These are phyloP conservation scores for Metridium senile DNA, from an alignment of 92 coral and sea anemone genomes.

Conservation along the genomic window DNA sequence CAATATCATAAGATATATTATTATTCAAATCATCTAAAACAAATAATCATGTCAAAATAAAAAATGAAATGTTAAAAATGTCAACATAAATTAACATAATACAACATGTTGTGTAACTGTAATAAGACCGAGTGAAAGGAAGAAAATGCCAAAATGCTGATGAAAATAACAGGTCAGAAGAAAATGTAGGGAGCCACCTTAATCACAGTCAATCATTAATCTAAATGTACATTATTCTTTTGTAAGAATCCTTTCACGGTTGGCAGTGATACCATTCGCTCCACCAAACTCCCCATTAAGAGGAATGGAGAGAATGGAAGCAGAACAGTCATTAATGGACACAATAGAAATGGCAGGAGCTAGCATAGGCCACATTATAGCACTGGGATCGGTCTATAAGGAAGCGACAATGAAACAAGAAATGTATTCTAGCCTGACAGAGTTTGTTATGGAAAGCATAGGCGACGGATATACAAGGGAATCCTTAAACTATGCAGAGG, in stretches of 20 bases:
- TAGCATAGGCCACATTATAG: not conserved
- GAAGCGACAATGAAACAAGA: not conserved
- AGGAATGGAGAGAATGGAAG: slow-evolving; percentile 41
- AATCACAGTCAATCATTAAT: no score
- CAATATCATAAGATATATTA: no score
- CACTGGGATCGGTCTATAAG: slow-evolving; percentile 9
- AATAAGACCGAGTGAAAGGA: no score
- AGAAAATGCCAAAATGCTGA: no score
- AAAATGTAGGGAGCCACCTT: no score
- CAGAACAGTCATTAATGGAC: slow-evolving; percentile 2
- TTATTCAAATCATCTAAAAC: no score
- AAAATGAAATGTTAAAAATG: no score
- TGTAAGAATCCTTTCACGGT: slow-evolving; percentile 26
- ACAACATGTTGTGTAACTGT: no score
- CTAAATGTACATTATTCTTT: not conserved
- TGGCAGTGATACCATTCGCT: slow-evolving; percentile 28
- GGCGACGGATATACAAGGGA: slow-evolving; percentile 34
- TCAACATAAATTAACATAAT: no score
- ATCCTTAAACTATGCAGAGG: slow-evolving; percentile 38
- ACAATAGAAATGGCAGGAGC: not conserved
- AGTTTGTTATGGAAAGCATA: slow-evolving; percentile 24
- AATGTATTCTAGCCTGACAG: slow-evolving; percentile 25
- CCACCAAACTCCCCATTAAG: slow-evolving; percentile 25
- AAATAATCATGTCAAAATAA: no score
- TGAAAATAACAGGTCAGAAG: no score